phyloP scores from a whole-genome alignment of 2,113 vertebrate species.

The Pollachius pollachius region DNA sequence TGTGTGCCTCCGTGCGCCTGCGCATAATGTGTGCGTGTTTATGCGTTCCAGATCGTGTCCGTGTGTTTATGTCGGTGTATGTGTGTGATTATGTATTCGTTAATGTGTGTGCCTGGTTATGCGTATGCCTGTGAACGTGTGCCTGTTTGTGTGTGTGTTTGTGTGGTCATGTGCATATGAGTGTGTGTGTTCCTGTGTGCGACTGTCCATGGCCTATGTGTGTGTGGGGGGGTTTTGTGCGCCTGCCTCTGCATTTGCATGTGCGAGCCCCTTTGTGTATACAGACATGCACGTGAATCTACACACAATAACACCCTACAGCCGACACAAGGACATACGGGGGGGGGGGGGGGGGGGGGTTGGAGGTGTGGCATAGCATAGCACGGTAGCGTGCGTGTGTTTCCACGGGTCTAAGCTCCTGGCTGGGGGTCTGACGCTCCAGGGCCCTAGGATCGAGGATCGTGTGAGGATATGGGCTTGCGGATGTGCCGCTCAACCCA shows the following conservation, averaged over 20 bases:
- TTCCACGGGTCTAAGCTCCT: slow-evolving; percentile 26
- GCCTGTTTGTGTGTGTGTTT: background rate
- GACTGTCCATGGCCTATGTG: background rate
- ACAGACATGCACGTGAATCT: background rate
- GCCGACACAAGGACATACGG: background rate
- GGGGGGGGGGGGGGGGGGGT: background rate
- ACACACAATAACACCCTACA: background rate
- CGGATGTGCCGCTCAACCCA: slow-evolving; percentile 51
- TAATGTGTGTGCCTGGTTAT: too few relatives aligned
- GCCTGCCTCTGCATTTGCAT: background rate
- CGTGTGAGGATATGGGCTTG: slow-evolving; percentile 50
- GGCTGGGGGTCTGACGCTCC: slow-evolving; percentile 31
- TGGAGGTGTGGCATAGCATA: too few relatives aligned
- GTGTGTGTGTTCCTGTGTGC: background rate
- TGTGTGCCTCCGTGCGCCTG: too few relatives aligned
- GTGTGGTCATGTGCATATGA: slow-evolving; percentile 11
- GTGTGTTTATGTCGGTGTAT: too few relatives aligned
- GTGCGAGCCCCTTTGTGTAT: background rate
- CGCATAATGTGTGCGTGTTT: too few relatives aligned
- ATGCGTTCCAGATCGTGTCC: too few relatives aligned
- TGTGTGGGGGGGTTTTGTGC: background rate
- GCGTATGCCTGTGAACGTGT: background rate
- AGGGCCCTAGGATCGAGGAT: slow-evolving; percentile 16
- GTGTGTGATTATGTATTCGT: too few relatives aligned
- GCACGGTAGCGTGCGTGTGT: slow-evolving; percentile 4